phyloP scores from a whole-genome alignment of 1,140 invertebrate genomes.

The Brachionus manjavacas region DNA sequence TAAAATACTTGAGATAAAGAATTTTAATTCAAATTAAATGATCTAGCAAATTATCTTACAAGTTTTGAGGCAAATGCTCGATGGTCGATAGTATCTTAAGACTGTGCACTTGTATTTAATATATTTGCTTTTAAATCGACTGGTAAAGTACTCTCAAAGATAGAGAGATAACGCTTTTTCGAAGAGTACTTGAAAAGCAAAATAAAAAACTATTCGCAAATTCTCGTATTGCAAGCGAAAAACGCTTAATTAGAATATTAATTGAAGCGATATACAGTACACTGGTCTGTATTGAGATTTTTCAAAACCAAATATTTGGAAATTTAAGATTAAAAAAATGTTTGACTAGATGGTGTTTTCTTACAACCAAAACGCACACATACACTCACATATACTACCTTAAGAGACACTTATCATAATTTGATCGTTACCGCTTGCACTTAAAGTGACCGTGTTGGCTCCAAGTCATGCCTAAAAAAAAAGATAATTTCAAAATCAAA shows the following conservation, averaged over 20 bases:
- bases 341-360: constrained; percentile 17
- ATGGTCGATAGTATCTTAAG: background rate
- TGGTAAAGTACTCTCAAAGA: constrained; percentile 4
- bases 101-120: constrained; percentile 9
- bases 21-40: constrained; percentile 38
- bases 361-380: background rate
- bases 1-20: constrained; percentile 9
- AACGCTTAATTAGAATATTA: constrained; percentile 34
- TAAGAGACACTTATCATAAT: background rate
- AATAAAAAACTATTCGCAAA: background rate
- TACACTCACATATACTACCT: background rate
- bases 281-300: constrained; percentile 2
- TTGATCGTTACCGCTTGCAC: constrained; percentile 13
- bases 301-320: constrained; percentile 17
- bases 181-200: background rate
- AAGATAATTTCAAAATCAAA: background rate
- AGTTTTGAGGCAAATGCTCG: background rate
- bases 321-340: constrained; percentile 37
- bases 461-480: background rate
- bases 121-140: background rate
- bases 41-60: constrained; percentile 29
- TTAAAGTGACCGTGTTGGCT: constrained; percentile 6
- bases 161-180: background rate
- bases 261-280: constrained; percentile 26
- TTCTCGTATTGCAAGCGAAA: constrained; percentile 17